Evolutionary conservation across 2,797 vertebrate genomes (phyloP).

Genomic region (Periophthalmus magnuspinnatus): DNA sequence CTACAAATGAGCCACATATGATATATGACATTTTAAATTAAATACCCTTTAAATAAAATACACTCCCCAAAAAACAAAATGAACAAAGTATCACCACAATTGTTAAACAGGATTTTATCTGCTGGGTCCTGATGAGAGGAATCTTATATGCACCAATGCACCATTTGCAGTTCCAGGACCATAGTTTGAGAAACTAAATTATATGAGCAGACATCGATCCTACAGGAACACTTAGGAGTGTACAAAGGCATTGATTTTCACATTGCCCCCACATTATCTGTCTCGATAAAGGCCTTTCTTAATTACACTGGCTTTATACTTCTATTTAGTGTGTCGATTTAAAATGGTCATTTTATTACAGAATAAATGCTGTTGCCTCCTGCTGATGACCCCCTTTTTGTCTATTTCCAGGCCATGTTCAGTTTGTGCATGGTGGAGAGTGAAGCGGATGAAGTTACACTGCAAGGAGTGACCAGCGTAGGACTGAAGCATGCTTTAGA

Average conservation of each 20-base stretch:
- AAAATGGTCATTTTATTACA: neutral
- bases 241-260: slow-evolving; percentile 17
- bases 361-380: slow-evolving; percentile 14
- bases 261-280: neutral
- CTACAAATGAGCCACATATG: too few species aligned
- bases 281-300: slow-evolving; percentile 3
- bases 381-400: slow-evolving; percentile 28
- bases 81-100: neutral
- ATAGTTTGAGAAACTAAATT: neutral
- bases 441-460: slow-evolving; percentile 91
- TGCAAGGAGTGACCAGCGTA: slow-evolving; percentile 92
- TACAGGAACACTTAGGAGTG: slow-evolving; percentile 2
- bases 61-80: neutral
- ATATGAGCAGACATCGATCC: slow-evolving; percentile 10
- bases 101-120: neutral
- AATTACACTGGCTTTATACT: neutral
- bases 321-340: neutral
- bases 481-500: slow-evolving; percentile 95
- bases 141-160: neutral
- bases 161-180: neutral
- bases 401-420: slow-evolving; percentile 90
- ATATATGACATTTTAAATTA: too few species aligned
- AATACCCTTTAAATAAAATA: neutral
- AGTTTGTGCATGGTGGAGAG: slow-evolving; percentile 98
- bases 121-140: neutral